Base-by-base conservation (phyloP, 2,888 invertebrate species). In the Amphipoea lucens region DNA sequence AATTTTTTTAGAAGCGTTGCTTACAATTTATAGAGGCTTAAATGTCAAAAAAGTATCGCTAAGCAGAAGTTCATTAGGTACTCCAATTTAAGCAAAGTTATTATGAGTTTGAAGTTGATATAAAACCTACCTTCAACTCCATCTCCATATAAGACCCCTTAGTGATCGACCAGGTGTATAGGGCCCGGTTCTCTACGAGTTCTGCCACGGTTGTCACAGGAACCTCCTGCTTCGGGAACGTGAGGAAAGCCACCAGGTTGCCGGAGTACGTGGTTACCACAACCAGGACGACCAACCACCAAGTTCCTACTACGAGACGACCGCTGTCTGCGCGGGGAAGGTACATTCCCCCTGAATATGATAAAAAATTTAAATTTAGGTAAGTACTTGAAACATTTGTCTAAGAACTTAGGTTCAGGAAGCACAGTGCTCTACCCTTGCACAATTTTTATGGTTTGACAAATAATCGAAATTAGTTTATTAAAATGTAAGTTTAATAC, bases 261-360 rank as follows among this genome's bases (percentile, higher is more conserved):
- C 99, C 99, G 76, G 99, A 99, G 93, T 99, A 99, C 0, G 99
- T 99, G 36, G 99, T 99, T 0, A 99, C 98, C 40, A 99, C 97
- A 0, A 99, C 98, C 83, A 99, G 97, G 0, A 99, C 99, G 1
- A 98, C 98, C 71, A 99, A 94, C 99, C 99, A 99, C 99, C 99
- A 99, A 1, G 98, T 98, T 0, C 98, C 99, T 0, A 99, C 98
- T 5, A 99, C 97, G 12, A 99, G 94, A 11, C 99, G 97, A 4
- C 98, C 99, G 89, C 99, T 99, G 92, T 99, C 98, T 0, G 98
- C 98, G 76, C 97, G 97, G 0, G 99, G 99, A 57, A 99, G 96
- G 91, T 98, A 98, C 97, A 98, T 98, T 7, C 99, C 99, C 83
- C 99, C 99, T 99, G 89, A 3, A 82, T n/a, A 11, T 14, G 6